Conservation (phyloP, 2,113 vertebrate genomes). For the Leuciscus idus region DNA sequence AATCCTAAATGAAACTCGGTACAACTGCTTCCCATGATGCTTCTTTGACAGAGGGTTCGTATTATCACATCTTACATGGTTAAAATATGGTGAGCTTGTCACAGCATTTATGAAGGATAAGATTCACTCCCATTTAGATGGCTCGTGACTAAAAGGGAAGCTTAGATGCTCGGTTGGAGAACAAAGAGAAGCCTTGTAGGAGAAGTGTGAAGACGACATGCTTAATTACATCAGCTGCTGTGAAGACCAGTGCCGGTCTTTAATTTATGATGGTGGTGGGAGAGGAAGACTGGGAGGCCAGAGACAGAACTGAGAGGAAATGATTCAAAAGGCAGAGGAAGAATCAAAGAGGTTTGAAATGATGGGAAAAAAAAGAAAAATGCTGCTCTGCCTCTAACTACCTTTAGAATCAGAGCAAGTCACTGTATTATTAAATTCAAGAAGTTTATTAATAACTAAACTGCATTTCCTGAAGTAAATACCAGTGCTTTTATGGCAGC, state of each 20-base stretch:
- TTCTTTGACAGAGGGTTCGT: conserved; percentile 24
- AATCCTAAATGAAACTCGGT: conserved; percentile 1
- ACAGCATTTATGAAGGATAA: conserved; percentile 32
- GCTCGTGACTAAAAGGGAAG: conserved; percentile 36
- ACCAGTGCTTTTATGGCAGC: not conserved
- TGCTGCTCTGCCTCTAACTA: conserved; percentile 8
- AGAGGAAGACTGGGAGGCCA: conserved; percentile 48
- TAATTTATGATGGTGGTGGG: conserved; percentile 58
- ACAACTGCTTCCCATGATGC: conserved; percentile 1
- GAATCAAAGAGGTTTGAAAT: conserved; percentile 56
- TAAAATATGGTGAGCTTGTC: conserved; percentile 27
- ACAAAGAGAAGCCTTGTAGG: conserved; percentile 53
- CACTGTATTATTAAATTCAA: conserved; percentile 6
- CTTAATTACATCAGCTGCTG: conserved; percentile 61
- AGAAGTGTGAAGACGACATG: conserved; percentile 59
- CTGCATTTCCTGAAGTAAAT: not conserved
- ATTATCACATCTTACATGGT: conserved; percentile 39
- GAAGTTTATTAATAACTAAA: not conserved
- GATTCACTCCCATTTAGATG: conserved; percentile 46
- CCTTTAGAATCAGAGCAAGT: conserved; percentile 31
- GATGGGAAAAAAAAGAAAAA: conserved; percentile 55
- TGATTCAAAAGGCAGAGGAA: conserved; percentile 52
- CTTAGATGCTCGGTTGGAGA: conserved; percentile 35
- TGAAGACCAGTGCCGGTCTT: conserved; percentile 49
- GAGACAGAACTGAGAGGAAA: conserved; percentile 56